Base-by-base conservation (phyloP, 2,888 invertebrate genomes). In the Stenolophus ochropezus region DNA sequence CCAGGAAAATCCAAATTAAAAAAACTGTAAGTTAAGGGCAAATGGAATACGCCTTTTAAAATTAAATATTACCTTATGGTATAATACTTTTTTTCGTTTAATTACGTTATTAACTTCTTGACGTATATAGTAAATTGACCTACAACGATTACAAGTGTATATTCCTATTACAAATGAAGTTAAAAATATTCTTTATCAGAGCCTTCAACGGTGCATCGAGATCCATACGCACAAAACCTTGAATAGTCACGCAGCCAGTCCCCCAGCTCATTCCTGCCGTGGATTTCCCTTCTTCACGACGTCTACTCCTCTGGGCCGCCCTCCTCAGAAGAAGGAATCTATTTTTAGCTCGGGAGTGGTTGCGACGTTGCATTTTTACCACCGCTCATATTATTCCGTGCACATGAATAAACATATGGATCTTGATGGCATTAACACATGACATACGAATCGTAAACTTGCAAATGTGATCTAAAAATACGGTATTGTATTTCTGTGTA, bases 331-430 rank as follows among this genome's bases (percentile, higher is more conserved):
- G 71, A 71, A 71, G 71, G 1, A 42, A 42, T 71, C 71, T 71
- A 71, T 71, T 71, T 71, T 71, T 71, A 71, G 71, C 6, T 20
- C 5, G 42, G 71, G 71, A 71, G 71, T 71, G 71, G 71, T 47
- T 16, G 71, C 71, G n/a, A 33, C 71, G 71, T 71, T 71, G 71
- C 71, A 71, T 71, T 71, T 71, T 71, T 71, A 18, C 14, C 42
- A 42, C 33, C 18, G 8, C 18, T 71, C 47, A 71, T 71, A 71
- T 71, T 71, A 71, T 71, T 71, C 33, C 71, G 21, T 47, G 47
- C 42, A 42, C n/a, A 71, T 71, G 71, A 47, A 71, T 61, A 61
- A 61, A 61, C 61, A 61, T 58, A 23, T 23, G n/a, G n/a, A 61
- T 61, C 58, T 23, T 58, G 58, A 58, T 58, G 11, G 23, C 16